phyloP scores from a whole-genome alignment of 2,888 invertebrate species.

The Zaprionus lineosus region DNA sequence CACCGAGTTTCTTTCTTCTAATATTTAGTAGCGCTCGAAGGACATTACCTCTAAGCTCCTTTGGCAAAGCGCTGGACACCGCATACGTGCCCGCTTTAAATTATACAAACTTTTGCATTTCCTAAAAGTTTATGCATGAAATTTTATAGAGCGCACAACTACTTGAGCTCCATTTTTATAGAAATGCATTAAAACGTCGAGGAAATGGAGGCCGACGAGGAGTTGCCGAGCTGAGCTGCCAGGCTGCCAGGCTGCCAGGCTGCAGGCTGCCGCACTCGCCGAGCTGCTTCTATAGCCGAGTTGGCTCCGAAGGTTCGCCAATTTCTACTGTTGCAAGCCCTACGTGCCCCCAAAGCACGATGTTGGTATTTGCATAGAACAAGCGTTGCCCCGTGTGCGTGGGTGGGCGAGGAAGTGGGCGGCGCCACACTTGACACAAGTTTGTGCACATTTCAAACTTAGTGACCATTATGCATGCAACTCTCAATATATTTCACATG shows the following conservation, averaged over 20 bases:
- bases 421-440: slow-evolving; percentile 59
- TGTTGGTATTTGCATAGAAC: slow-evolving; percentile 55
- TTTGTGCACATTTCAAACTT: slow-evolving; percentile 64
- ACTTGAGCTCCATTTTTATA: slow-evolving; percentile 63
- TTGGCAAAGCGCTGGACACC: slow-evolving; percentile 41
- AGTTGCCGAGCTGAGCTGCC: too few species aligned
- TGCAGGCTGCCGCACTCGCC: slow-evolving; percentile 47
- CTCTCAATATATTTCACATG: slow-evolving; percentile 75
- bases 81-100: slow-evolving; percentile 75
- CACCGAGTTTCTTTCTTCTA: neutral
- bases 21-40: slow-evolving; percentile 24
- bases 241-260: too few species aligned
- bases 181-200: slow-evolving; percentile 48
- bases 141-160: slow-evolving; percentile 70
- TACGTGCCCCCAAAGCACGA: too few species aligned
- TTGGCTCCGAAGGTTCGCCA: slow-evolving; percentile 18
- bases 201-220: slow-evolving; percentile 21
- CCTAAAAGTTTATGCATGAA: slow-evolving; percentile 77
- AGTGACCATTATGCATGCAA: slow-evolving; percentile 76
- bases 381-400: slow-evolving; percentile 21
- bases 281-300: slow-evolving; percentile 38
- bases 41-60: slow-evolving; percentile 48
- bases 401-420: slow-evolving; percentile 15
- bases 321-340: slow-evolving; percentile 7
- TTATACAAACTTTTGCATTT: slow-evolving; percentile 75